These are phyloP conservation scores for Cataglyphis hispanica DNA, from an alignment of 1,140 invertebrate genomes.

Conservation along the genomic window DNA sequence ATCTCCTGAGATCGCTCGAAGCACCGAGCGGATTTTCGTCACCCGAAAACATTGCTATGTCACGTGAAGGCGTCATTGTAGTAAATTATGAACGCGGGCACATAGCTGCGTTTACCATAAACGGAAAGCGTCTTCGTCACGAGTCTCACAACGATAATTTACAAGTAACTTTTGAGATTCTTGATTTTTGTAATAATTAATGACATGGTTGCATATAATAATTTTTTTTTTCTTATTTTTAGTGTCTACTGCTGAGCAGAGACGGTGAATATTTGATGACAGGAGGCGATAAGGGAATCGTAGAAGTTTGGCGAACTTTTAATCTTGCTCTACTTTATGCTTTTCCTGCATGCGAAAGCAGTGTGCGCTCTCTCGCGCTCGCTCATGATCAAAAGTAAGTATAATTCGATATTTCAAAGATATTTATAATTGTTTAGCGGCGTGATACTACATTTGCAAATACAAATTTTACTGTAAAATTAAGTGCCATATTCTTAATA, in stretches of 20 bases:
- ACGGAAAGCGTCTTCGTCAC: constrained; percentile 94
- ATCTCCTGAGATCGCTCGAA: constrained; percentile 96
- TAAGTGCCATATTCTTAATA: not conserved
- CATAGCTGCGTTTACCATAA: constrained; percentile 97
- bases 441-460: not conserved
- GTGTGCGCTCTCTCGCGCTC: constrained; percentile 96
- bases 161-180: constrained; percentile 89
- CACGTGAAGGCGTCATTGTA: constrained; percentile 98
- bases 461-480: not conserved
- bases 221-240: constrained; percentile 74
- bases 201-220: constrained; percentile 2
- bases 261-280: constrained; percentile 99
- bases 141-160: constrained; percentile 98
- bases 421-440: not conserved
- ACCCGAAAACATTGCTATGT: constrained; percentile 97
- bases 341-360: constrained; percentile 98
- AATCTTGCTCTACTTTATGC: constrained; percentile 98
- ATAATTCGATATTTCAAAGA: not conserved
- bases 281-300: constrained; percentile 98
- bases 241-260: constrained; percentile 97
- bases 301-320: constrained; percentile 99
- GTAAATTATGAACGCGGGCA: constrained; percentile 97
- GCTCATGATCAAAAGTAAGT: constrained; percentile 98
- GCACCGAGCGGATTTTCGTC: constrained; percentile 92
- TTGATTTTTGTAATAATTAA: constrained; percentile 14